Conservation (phyloP, 35 echinoderm and acorn worm species). For the Ophioderma brevispina region DNA sequence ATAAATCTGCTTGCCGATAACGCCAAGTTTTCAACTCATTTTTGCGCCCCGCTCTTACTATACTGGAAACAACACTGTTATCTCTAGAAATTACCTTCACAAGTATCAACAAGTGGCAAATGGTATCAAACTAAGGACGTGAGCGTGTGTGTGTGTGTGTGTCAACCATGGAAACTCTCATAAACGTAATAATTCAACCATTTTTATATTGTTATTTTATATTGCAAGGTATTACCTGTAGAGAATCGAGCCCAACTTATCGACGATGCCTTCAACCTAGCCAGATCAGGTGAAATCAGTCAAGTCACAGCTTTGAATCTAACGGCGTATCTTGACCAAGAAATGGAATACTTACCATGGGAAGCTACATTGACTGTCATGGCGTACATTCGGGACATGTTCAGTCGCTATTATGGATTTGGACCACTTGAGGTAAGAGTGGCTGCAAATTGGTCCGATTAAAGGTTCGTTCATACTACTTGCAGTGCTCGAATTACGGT, state of each 20-base stretch:
- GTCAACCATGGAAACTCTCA: no score
- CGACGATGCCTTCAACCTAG: conserved; percentile 89
- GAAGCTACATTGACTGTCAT: conserved; percentile 73
- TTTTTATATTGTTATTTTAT: conserved; percentile 27
- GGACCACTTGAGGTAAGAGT: conserved; percentile 91
- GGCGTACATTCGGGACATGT: conserved; percentile 91
- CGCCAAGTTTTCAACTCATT: no score
- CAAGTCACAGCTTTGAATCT: conserved; percentile 72
- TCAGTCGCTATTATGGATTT: conserved; percentile 83
- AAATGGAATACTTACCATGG: conserved; percentile 87
- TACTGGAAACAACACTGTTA: no score
- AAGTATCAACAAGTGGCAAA: no score
- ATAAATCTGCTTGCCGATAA: no score
- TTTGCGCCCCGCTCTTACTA: no score
- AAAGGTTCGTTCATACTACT: no score
- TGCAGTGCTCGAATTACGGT: no score
- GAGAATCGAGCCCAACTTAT: conserved; percentile 84
- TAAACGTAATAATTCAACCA: not conserved
- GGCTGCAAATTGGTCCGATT: no score
- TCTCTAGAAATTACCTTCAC: no score
- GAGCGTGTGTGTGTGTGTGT: no score
- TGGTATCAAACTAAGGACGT: no score
- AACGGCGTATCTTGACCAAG: conserved; percentile 72
- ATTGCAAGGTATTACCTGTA: conserved; percentile 61
- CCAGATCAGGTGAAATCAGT: conserved; percentile 54